phyloP scores from a whole-genome alignment of 2,113 vertebrate genomes.

The Triplophysa rosa region DNA sequence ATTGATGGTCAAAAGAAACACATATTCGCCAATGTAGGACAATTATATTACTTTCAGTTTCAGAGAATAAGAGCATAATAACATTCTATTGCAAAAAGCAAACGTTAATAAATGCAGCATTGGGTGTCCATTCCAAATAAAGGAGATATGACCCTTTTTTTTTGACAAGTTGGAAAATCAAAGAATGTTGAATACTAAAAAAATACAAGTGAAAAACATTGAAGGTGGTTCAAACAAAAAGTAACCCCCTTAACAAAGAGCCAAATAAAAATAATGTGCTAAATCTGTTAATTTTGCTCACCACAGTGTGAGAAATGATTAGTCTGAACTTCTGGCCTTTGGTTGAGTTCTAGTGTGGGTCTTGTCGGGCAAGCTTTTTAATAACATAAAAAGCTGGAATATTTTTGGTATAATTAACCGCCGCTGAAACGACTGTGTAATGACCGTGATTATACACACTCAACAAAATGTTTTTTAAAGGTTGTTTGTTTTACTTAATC shows the following conservation, averaged over 20 bases:
- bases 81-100: not conserved
- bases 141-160: not conserved
- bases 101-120: not conserved
- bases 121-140: not conserved
- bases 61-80: not conserved
- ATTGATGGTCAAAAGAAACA: slow-evolving; percentile 6
- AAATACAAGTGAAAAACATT: not conserved
- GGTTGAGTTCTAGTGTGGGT: not conserved
- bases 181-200: not conserved
- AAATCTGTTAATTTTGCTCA: not conserved
- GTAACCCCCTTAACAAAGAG: slow-evolving; percentile 6
- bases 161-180: not conserved
- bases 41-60: not conserved
- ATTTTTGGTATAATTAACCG: slow-evolving; percentile 15
- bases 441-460: not conserved
- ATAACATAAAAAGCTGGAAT: not conserved
- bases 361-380: too few relatives aligned
- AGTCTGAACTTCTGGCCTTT: not conserved
- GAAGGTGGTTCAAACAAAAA: not conserved
- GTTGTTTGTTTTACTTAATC: too few relatives aligned
- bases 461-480: too few relatives aligned
- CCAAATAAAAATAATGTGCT: not conserved
- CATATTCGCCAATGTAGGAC: not conserved
- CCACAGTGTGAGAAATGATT: not conserved
- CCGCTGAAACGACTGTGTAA: slow-evolving; percentile 1